Conservation (phyloP, 2,797 vertebrate species). For the Nyctibius grandis region DNA sequence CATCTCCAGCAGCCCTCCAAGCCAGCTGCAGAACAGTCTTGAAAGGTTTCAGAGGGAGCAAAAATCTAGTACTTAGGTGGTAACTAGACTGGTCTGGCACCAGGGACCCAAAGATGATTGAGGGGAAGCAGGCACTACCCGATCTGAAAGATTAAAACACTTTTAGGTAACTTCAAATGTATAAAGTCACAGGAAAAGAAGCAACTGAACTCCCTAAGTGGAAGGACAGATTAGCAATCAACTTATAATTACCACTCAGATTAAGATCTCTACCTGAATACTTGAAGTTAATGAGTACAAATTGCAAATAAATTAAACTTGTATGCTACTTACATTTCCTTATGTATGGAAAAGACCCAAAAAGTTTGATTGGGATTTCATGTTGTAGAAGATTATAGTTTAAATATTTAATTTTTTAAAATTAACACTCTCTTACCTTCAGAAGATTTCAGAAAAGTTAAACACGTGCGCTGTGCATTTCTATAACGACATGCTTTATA, state of each 20-base stretch:
- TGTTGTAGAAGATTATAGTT: neutral
- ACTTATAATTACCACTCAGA: neutral
- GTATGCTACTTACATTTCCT: neutral
- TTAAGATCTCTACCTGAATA: slow-evolving; percentile 3
- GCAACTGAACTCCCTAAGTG: neutral
- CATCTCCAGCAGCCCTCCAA: slow-evolving; percentile 7
- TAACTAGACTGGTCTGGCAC: neutral
- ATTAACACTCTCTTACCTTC: neutral
- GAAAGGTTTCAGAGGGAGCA: neutral
- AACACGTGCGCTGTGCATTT: neutral
- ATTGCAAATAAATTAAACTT: neutral
- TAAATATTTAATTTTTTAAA: neutral
- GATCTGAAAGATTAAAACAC: neutral
- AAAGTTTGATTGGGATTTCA: neutral
- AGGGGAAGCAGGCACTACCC: neutral
- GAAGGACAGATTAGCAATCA: neutral
- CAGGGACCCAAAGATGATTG: neutral
- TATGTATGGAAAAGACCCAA: neutral
- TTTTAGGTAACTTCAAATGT: neutral
- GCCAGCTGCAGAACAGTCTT: slow-evolving; percentile 13
- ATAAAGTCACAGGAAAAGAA: neutral
- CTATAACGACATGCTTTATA: neutral
- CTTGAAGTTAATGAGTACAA: slow-evolving; percentile 25
- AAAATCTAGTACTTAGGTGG: neutral
- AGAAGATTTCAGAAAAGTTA: neutral